Base-by-base conservation (phyloP, 1,140 invertebrate species). In the Panagrolaimus sp. region DNA sequence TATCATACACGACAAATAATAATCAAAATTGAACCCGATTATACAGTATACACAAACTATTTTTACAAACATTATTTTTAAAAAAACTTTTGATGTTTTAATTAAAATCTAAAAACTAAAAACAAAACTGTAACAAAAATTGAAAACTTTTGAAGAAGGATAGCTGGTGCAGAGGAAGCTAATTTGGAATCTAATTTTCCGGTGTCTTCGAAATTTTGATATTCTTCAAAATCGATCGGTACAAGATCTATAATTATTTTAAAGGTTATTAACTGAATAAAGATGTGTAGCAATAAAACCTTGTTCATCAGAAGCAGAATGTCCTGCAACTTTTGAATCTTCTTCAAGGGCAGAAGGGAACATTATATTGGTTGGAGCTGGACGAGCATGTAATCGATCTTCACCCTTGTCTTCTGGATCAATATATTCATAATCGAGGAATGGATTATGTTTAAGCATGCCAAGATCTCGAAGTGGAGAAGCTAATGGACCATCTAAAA, bases 271-370 rank as follows among this genome's bases (percentile, higher is more conserved):
- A 52, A 52, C 48, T 4, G 48, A 12, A n/a, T 10, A 9, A 46
- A 46, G 45, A 9, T 10, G n/a, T 46, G 45, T n/a, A 46, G 9
- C 9, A 9, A n/a, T 46, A 46, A n/a, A n/a, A n/a, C n/a, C 32
- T 38, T 48, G 15, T 48, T 48, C 28, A 58, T 28, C 52, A 28
- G 21, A 21, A 58, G 52, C 21, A 58, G 21, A 21, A 58, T 58
- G 21, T 1, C 52, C 52, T 4, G 52, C 52, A 3, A 28, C 28
- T 28, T 58, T 58, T 12, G 17, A n/a, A 17, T 58, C 52, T 28
- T 58, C 52, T 28, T 58, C 52, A 21, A 58, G 28, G 2, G 52
- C 52, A 14, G 52, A 58, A 1, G 52, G 52, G 52, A 58, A 58
- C 17, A 58, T 1, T n/a, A 58, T n/a, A 58, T 58, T 58, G 1